Base-by-base conservation (phyloP, 92 coral and sea anemone species). In the Siderastrea siderea region DNA sequence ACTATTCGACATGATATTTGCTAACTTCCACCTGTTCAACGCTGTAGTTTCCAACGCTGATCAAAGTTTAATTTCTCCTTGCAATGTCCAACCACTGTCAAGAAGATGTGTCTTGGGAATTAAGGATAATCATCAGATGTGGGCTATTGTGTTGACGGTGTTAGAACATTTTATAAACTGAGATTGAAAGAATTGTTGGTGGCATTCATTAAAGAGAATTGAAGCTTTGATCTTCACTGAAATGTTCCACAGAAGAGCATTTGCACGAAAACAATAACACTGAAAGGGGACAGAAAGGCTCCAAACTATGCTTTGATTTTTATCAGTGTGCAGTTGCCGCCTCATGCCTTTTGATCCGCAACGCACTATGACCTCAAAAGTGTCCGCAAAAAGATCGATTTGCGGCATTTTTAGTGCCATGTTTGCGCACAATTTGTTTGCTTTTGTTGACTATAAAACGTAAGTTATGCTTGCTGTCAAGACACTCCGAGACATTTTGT, bases 11-110 rank as follows among this genome's bases (percentile, higher is more conserved):
- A 4, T 50, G 26, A 38, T 48, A 11, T 61, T 78, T 61, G 16
- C 61, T 79, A 7, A 13, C 71, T 52, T 66, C 26, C 84, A 79
- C 74, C 84, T 79, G 84, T 49, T 5, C 47, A 47, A 1, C 51
- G 7, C 47, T 44, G 3, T 1, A 2, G 10, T 5, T 47, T 1
- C 74, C 7, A 70, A 46, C 26, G 11, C 6, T 50, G 26, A 79
- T 79, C 61, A 66, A 14, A 3, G 17, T n/a, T 38, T 11, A 1
- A 64, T 11, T 79, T 79, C 84, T 79, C 62, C 62, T 64, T 63
- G 13, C 60, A 50, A 64, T 19, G 5, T 51, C 48, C 5, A 3
- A 1, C n/a, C n/a, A 79, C 12, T 47, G 49, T 79, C 26, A 26
- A 43, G 9, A 2, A 14, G 13, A 38, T 1, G 49, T 9, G 60